Evolutionary conservation across 2,113 vertebrate genomes (phyloP).

Genomic region (Ancistrus triradiatus): DNA sequence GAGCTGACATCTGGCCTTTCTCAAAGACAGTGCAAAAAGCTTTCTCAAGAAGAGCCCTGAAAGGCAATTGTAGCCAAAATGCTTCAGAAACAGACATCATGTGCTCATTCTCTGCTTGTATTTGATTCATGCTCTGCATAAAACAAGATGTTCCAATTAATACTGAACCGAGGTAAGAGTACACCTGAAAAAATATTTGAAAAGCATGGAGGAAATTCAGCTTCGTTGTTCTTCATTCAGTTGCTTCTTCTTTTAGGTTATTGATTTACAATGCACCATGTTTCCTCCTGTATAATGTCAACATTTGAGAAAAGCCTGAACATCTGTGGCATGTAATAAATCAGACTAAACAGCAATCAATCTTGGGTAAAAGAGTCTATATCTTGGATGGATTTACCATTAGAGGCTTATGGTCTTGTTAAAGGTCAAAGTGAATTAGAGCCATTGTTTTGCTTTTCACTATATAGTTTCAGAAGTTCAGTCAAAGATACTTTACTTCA

Average conservation of each 20-base stretch:
- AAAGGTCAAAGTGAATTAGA: slow-evolving; percentile 44
- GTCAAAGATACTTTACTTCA: no score
- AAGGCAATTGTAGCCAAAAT: no score
- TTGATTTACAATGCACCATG: slow-evolving; percentile 26
- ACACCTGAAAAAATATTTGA: no score
- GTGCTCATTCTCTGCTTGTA: no score
- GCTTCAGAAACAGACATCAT: no score
- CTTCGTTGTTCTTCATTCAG: background rate
- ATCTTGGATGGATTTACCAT: slow-evolving; percentile 40
- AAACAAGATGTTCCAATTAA: no score
- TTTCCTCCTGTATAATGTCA: slow-evolving; percentile 30
- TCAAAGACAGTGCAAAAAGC: slow-evolving; percentile 11
- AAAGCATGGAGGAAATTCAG: background rate
- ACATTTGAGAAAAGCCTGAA: slow-evolving; percentile 20
- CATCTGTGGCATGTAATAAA: slow-evolving; percentile 34
- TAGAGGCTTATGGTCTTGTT: slow-evolving; percentile 26
- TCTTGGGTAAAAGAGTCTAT: slow-evolving; percentile 18
- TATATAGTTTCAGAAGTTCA: background rate
- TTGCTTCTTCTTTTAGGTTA: slow-evolving; percentile 16
- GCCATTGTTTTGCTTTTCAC: slow-evolving; percentile 18
- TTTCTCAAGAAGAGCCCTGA: no score
- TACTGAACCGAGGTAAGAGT: no score
- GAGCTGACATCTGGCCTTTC: slow-evolving; percentile 35
- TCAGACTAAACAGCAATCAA: slow-evolving; percentile 18
- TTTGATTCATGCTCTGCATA: no score